Evolutionary conservation across 2,888 invertebrate species (phyloP), one percentile per base, ranked within the genome.

Genomic region (Cerceris ruficornis): DNA sequence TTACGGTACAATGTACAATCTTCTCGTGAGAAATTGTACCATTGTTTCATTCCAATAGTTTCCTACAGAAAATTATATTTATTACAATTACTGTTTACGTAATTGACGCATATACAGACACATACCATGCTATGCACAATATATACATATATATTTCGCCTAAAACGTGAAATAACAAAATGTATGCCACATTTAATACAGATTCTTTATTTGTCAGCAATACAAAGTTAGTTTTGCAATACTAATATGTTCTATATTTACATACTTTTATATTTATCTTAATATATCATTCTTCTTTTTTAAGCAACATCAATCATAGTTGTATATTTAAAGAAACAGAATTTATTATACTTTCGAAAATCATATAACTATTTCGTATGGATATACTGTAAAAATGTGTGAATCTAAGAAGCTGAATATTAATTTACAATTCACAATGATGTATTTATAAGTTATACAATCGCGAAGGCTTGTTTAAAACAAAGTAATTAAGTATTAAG

Each of bases 351-450:
- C 41, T 73, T 69, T 73, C 7, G 9, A 60, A 55, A 15, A 61
- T 73, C 55, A 15, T 54, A 17, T n/a, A 42, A 41, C 60, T 69
- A 73, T 60, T 60, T 14, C 59, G 50, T 59, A 59, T 54, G 14
- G 5, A 54, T 46, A 50, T 50, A 50, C 50, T 50, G 50, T 15
- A 61, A 49, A 43, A 61, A 61, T 46, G 60, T 1, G 4, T 49
- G 60, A 15, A 8, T 6, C 14, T 46, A 61, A 11, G 17, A 61
- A 43, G 46, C 17, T 43, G 60, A 41, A 42, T 13, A 42, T n/a
- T 49, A n/a, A 9, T 43, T 28, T 60, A n/a, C 43, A 42, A 43
- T 61, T 61, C 46, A 43, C 46, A 61, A 15, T 43, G 8, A 46
- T 46, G 60, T 46, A 39, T 60, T 42, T 46, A 14, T 60, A 60